Conservation (phyloP, 2,797 vertebrate species). For the Nyctalus aviator region DNA sequence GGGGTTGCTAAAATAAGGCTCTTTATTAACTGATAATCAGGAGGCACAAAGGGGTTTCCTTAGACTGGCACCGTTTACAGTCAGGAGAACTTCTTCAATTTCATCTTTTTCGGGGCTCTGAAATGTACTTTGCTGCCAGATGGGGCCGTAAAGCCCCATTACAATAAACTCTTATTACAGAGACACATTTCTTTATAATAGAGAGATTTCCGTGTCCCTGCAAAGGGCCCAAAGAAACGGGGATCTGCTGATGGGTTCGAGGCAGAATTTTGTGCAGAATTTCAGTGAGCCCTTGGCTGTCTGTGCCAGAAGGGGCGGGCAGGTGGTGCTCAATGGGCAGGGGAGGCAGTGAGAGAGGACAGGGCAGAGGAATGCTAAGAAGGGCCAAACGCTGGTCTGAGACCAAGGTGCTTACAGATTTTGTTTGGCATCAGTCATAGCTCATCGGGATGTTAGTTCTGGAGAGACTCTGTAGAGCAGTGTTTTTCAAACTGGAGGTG, state of each 20-base stretch:
- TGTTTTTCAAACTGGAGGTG: not conserved
- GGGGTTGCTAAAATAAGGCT: not conserved
- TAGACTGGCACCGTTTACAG: not conserved
- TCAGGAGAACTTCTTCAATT: conserved; percentile 16
- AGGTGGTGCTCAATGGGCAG: fast-evolving
- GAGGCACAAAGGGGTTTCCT: not conserved
- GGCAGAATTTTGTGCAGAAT: not conserved
- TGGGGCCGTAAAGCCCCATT: conserved; percentile 31
- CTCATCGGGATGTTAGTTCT: not conserved
- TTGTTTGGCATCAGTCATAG: not conserved
- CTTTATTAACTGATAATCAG: conserved; percentile 27
- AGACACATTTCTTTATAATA: not conserved
- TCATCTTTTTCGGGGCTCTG: not conserved
- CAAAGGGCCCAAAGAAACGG: not conserved
- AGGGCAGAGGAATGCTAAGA: not conserved
- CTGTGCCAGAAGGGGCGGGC: not conserved
- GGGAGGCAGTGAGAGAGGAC: not conserved
- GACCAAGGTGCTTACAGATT: not conserved
- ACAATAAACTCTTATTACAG: conserved; percentile 12
- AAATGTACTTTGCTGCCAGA: conserved; percentile 14
- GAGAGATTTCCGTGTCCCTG: conserved; percentile 21
- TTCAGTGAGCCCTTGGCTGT: not conserved
- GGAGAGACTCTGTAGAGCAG: not conserved
- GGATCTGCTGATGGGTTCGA: not conserved
- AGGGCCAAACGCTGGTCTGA: not conserved